Base-by-base conservation (phyloP, 2,113 vertebrate species). In the Alligator mississippiensis region DNA sequence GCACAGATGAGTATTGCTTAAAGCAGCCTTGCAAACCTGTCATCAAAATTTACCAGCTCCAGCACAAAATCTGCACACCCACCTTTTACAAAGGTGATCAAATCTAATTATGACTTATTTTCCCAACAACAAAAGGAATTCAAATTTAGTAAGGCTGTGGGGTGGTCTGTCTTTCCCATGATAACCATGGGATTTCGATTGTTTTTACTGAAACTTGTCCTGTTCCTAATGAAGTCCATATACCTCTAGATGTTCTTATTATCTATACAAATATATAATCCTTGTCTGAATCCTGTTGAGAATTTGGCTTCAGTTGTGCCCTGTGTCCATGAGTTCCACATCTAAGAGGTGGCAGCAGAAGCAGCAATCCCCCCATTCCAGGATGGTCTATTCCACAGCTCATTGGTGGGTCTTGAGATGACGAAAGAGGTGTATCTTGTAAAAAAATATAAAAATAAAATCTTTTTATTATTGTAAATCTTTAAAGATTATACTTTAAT, bases 1-100 rank as follows among this genome's bases (percentile, higher is more conserved):
- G 96, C 95, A 96, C 93, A 96, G 87, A 97, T 97, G 88, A 97
- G 63, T 95, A 95, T 94, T 90, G 90, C 96, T 95, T 92, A 92
- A 96, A 78, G 74, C 72, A 92, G 77, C 87, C 85, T 90, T 88
- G 83, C 72, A 90, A 91, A 83, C 68, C 57, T 92, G 34, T 92
- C 25, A 62, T 88, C 88, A 95, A 90, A 90, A 95, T 91, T 87
- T 84, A 79, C 64, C 68, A 83, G 64, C 66, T 89, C 77, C 34
- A 2, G 90, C 80, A 72, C 76, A 90, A 92, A 95, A 90, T 81
- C 47, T 85, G 6, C 58, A 66, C 77, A 92, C 62, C 81, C 96
- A 66, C 25, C 34, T 82, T 28, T 72, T 93, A 88, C 68, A 84
- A 91, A 92, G 86, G 78, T 94, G 55, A 86, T 54, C 27, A 34